phyloP scores from a whole-genome alignment of 2,888 invertebrate genomes.

The Acrocyrtus sp. region DNA sequence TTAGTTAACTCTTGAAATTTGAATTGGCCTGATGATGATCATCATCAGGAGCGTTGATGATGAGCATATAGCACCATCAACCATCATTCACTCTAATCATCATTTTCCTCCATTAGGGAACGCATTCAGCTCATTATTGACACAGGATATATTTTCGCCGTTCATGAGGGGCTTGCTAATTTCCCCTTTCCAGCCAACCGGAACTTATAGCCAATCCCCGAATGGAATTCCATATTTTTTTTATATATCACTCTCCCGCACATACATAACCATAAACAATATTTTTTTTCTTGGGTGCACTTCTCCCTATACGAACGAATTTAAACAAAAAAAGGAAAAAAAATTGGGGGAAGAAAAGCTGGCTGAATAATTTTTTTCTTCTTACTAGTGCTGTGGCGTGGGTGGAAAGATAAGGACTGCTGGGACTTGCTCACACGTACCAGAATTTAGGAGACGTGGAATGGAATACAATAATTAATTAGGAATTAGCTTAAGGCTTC shows the following conservation, averaged over 20 bases:
- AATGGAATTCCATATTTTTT: conserved; percentile 51
- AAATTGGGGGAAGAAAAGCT: too few relatives aligned
- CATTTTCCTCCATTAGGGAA: conserved; percentile 51
- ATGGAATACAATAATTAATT: conserved; percentile 41
- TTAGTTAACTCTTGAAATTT: conserved; percentile 53
- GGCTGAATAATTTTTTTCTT: too few relatives aligned
- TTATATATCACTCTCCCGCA: too few relatives aligned
- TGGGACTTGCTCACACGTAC: conserved; percentile 6
- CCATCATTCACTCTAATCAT: conserved; percentile 49
- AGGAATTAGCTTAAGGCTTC: conserved; percentile 35
- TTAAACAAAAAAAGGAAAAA: neutral
- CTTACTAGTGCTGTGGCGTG: too few relatives aligned
- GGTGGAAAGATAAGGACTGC: too few relatives aligned
- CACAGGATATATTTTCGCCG: conserved; percentile 47
- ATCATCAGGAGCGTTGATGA: conserved; percentile 30
- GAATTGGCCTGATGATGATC: conserved; percentile 50
- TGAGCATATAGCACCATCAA: too few relatives aligned
- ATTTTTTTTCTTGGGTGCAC: neutral
- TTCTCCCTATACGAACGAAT: neutral
- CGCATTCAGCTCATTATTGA: conserved; percentile 51
- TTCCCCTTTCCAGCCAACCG: conserved; percentile 47
- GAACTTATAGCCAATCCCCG: conserved; percentile 51
- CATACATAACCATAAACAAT: neutral
- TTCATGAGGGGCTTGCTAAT: conserved; percentile 52
- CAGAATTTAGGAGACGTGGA: conserved; percentile 6